Base-by-base conservation (phyloP, 2,113 vertebrate genomes). In the Procavia capensis region DNA sequence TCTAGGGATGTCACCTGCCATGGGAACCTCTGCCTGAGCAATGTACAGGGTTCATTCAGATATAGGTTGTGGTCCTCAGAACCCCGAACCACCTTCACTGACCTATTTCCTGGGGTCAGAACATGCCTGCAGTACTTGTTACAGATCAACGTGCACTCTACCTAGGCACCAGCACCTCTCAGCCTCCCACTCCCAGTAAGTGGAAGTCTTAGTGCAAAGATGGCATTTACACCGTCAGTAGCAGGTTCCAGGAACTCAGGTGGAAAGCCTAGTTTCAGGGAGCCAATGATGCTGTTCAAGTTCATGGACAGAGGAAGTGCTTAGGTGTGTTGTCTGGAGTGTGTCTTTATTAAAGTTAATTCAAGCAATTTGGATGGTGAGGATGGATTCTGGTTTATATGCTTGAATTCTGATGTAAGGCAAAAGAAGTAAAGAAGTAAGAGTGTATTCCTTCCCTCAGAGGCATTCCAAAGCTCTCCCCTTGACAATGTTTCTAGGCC, bases 361-460 rank as follows among this genome's bases (percentile, higher is more conserved):
- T 63, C 70, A 86, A 36, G 2, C 64, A 45, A 88, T 31, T 57
- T 41, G n/a, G 39, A 83, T 83, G 61, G 25, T 66, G 22, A 85
- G 57, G 17, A 31, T 84, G 64, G 25, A 47, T 94, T 95, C 34
- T 14, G n/a, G 93, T 97, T 78, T 88, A 93, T 5, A 59, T 54
- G 87, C 22, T 47, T 94, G 39, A 87, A 94, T 86, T 39, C 14
- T 89, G 81, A 20, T 39, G 31, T 25, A 43, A 63, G 27, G 34
- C 63, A 45, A 61, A 74, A 66, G 22, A 78, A 36, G 39, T 59
- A 59, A 93, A 81, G n/a, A 92, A 93, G 45, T 72, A 93, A 92
- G 31, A 87, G 19, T 25, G 45, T 68, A 81, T 81, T n/a, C 72
- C 47, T 85, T 43, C 78, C 93, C 66, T 86, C 91, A 59, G 64